These are phyloP conservation scores for Synanthedon andrenaeformis DNA, from an alignment of 2,888 invertebrate species.

Conservation along the genomic window DNA sequence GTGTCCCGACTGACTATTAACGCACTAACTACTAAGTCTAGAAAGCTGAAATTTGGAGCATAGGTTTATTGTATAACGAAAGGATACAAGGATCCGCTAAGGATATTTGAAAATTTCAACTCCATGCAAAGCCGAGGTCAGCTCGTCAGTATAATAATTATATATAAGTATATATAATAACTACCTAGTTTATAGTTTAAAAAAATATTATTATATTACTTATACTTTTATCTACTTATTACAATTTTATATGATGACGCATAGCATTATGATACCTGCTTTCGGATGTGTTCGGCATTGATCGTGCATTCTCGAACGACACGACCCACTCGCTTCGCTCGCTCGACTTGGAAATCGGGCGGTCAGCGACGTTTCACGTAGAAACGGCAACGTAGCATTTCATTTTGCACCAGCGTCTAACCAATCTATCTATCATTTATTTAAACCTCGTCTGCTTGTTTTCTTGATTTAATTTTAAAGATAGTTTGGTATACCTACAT, in stretches of 20 bases:
- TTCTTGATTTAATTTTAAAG: too few relatives aligned
- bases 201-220: too few relatives aligned
- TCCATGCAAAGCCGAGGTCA: too few relatives aligned
- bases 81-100: too few relatives aligned
- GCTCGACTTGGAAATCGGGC: conserved; percentile 3
- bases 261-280: conserved; percentile 4
- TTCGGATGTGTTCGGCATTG: conserved; percentile 15
- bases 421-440: not conserved
- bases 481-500: too few relatives aligned
- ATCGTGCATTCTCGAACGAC: conserved; percentile 29
- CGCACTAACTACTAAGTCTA: too few relatives aligned
- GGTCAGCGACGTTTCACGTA: conserved; percentile 20
- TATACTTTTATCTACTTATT: conserved; percentile 18
- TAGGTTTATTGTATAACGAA: too few relatives aligned
- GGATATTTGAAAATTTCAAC: too few relatives aligned
- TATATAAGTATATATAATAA: not conserved
- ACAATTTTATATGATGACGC: conserved; percentile 25
- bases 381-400: conserved; percentile 56
- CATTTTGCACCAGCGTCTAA: conserved; percentile 18
- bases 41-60: too few relatives aligned
- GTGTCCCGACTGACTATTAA: too few relatives aligned
- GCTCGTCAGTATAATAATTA: too few relatives aligned
- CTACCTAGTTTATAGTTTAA: not conserved
- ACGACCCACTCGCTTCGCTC: conserved; percentile 27
- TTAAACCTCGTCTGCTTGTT: too few relatives aligned